Evolutionary conservation across 2,113 vertebrate species (phyloP).

Genomic region (Oncorhynchus clarkii): DNA sequence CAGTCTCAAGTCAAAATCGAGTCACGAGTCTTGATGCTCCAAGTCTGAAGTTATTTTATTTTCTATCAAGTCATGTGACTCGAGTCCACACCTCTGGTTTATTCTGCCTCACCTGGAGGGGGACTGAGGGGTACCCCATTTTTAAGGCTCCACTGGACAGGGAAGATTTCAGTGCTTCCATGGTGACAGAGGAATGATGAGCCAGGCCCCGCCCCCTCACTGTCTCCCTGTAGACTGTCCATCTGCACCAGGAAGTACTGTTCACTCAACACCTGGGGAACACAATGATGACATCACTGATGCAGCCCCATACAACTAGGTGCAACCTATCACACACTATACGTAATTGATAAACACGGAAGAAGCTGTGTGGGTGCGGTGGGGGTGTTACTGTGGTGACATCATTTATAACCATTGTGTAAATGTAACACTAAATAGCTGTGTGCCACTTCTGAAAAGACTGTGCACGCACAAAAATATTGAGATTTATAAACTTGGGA

Average conservation of each 20-base stretch:
- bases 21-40: too few relatives aligned
- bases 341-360: not conserved
- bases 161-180: constrained; percentile 80
- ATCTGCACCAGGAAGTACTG: constrained; percentile 89
- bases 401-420: too few relatives aligned
- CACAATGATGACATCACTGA: not conserved
- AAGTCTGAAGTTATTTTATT: too few relatives aligned
- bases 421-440: too few relatives aligned
- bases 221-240: constrained; percentile 82
- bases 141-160: constrained; percentile 90
- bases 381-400: not conserved
- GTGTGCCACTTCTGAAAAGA: too few relatives aligned
- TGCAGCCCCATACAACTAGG: not conserved
- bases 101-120: constrained; percentile 78
- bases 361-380: not conserved
- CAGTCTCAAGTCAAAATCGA: too few relatives aligned
- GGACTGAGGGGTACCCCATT: constrained; percentile 86
- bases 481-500: too few relatives aligned
- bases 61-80: too few relatives aligned
- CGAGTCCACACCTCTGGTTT: too few relatives aligned
- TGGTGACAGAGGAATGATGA: constrained; percentile 75
- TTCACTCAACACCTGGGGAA: constrained; percentile 83
- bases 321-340: not conserved
- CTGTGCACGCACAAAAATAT: too few relatives aligned
- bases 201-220: constrained; percentile 29